phyloP scores from a whole-genome alignment of 2,113 vertebrate species.

The Boleophthalmus pectinirostris region DNA sequence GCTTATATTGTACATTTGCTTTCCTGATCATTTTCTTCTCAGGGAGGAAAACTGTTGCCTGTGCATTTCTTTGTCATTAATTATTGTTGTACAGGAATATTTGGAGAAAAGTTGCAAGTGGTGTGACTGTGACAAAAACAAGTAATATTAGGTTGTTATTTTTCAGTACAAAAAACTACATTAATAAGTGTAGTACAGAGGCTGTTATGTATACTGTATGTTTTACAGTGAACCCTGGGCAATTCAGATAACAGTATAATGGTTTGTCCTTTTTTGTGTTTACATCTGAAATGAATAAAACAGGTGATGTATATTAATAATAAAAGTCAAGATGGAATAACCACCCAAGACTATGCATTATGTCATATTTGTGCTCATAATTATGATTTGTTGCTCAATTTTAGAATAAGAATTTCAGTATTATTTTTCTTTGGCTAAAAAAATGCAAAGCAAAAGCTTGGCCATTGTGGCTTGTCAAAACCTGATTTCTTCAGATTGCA shows the following conservation, averaged over 20 bases:
- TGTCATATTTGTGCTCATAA: no score
- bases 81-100: background rate
- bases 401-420: no score
- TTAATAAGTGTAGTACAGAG: background rate
- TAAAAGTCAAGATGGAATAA: background rate
- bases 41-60: background rate
- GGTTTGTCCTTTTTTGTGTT: slow-evolving; percentile 8
- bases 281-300: slow-evolving; percentile 5
- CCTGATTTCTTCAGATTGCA: no score
- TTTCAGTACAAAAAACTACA: background rate
- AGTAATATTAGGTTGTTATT: background rate
- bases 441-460: no score
- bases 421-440: no score
- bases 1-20: slow-evolving; percentile 11
- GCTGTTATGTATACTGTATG: background rate
- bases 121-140: background rate
- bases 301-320: background rate
- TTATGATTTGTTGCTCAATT: no score
- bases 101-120: background rate
- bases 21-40: slow-evolving; percentile 23
- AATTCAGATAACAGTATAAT: background rate
- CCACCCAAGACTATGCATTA: background rate
- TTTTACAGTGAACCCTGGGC: slow-evolving; percentile 3
- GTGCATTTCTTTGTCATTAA: background rate
- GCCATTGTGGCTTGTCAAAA: no score